Evolutionary conservation across 1,140 invertebrate genomes (phyloP).

Genomic region (Drosophila rufa): DNA sequence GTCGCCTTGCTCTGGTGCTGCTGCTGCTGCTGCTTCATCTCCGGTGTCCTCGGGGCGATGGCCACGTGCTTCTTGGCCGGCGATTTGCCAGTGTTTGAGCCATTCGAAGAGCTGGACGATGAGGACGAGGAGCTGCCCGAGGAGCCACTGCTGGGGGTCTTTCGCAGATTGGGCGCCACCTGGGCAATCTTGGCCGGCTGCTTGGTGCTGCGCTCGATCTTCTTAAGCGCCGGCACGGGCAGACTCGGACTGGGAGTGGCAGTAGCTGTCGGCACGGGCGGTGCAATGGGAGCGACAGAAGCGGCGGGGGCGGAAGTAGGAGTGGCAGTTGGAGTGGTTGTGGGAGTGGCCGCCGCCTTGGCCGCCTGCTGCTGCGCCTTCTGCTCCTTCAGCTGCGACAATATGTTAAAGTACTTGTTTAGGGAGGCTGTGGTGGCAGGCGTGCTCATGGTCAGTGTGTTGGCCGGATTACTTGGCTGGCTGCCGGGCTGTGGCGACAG

Average conservation of each 20-base stretch:
- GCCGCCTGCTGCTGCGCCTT: slow-evolving; percentile 46
- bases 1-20: slow-evolving; percentile 62
- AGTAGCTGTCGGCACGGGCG: slow-evolving; percentile 7
- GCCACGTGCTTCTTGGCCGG: slow-evolving; percentile 84
- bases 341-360: slow-evolving; percentile 11
- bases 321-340: slow-evolving; percentile 19
- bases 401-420: slow-evolving; percentile 83
- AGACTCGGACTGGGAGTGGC: slow-evolving; percentile 30
- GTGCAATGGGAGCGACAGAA: slow-evolving; percentile 6
- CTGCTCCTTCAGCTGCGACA: slow-evolving; percentile 77
- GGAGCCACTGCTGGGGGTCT: slow-evolving; percentile 69
- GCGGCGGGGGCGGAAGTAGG: slow-evolving; percentile 12
- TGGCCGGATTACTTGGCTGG: slow-evolving; percentile 53
- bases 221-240: slow-evolving; percentile 78
- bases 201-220: slow-evolving; percentile 79
- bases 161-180: slow-evolving; percentile 82
- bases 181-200: slow-evolving; percentile 84
- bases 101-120: slow-evolving; percentile 27
- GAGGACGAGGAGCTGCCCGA: slow-evolving; percentile 37
- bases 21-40: slow-evolving; percentile 82
- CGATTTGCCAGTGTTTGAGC: slow-evolving; percentile 66
- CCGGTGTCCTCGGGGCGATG: slow-evolving; percentile 81
- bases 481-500: slow-evolving; percentile 54
- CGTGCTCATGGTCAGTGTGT: slow-evolving; percentile 77
- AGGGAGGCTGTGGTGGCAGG: slow-evolving; percentile 81